A percentile compares a stretch with the other conserved stretches of the same genome.
Conservation (phyloP, 2,888 invertebrate species). For the Amitus sp. region DNA sequence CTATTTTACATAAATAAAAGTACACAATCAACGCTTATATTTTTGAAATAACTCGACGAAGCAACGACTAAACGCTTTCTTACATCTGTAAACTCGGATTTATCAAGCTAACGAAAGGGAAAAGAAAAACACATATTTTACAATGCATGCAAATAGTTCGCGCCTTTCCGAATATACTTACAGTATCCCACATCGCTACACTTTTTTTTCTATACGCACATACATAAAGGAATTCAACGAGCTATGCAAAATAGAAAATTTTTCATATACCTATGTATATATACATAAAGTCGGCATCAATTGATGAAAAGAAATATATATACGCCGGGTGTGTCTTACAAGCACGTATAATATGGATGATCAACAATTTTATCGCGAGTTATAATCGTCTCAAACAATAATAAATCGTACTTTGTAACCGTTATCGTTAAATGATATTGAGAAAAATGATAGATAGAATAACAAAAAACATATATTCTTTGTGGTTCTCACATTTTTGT, state of each 20-base stretch:
- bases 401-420: no score
- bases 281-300: no score
- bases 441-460: no score
- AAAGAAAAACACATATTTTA: slow-evolving; percentile 36
- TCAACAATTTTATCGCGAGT: no score
- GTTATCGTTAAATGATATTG: no score
- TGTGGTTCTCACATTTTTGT: slow-evolving; percentile 66
- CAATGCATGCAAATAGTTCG: slow-evolving; percentile 38
- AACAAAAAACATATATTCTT: slow-evolving; percentile 66
- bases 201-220: slow-evolving; percentile 41
- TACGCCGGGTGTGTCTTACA: no score
- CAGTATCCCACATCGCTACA: slow-evolving; percentile 40
- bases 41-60: background rate
- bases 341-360: no score
- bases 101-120: slow-evolving; percentile 29
- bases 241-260: no score
- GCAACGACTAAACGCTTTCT: background rate
- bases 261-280: no score
- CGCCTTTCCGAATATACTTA: slow-evolving; percentile 39
- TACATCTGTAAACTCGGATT: slow-evolving; percentile 13
- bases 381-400: no score
- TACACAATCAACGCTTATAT: background rate
- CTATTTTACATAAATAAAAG: slow-evolving; percentile 4
- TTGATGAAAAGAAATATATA: no score
- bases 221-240: slow-evolving; percentile 35